These are phyloP conservation scores for Caenorhabditis inopinata DNA, from an alignment of 1,140 invertebrate genomes.

Conservation along the genomic window DNA sequence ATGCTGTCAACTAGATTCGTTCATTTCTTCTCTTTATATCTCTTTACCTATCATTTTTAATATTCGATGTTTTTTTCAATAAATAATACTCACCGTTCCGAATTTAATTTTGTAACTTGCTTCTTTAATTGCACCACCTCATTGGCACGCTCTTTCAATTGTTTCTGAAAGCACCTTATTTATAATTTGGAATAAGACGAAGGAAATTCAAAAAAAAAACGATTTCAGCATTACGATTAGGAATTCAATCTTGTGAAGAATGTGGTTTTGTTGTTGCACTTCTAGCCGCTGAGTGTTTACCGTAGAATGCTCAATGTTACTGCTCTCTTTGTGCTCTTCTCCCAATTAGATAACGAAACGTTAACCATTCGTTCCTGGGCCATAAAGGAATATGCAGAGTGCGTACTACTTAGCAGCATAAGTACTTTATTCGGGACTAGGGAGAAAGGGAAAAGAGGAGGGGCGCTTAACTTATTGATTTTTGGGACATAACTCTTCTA, in stretches of 20 bases:
- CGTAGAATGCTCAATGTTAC: too few relatives aligned
- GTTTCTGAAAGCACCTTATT: slow-evolving; percentile 49
- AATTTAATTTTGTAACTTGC: slow-evolving; percentile 43
- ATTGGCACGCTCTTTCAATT: slow-evolving; percentile 40
- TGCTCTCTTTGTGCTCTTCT: too few relatives aligned
- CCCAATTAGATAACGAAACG: neutral
- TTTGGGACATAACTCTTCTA: neutral
- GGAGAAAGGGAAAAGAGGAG: neutral
- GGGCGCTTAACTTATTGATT: neutral
- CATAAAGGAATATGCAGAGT: neutral
- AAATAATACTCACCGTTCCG: slow-evolving; percentile 44
- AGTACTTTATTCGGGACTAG: slow-evolving; percentile 20
- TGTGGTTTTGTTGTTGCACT: too few relatives aligned
- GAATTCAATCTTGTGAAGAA: too few relatives aligned
- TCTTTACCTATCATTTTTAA: too few relatives aligned
- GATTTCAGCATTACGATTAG: too few relatives aligned
- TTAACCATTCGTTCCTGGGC: neutral
- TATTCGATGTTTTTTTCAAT: too few relatives aligned
- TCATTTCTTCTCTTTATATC: too few relatives aligned
- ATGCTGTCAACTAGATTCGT: too few relatives aligned
- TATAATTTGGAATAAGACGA: neutral
- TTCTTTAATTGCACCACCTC: slow-evolving; percentile 48
- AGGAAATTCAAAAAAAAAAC: neutral
- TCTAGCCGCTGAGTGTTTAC: too few relatives aligned
- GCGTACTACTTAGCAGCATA: slow-evolving; percentile 17